These are phyloP conservation scores for Cepphus grylle DNA, from an alignment of 2,113 vertebrate genomes.

Conservation along the genomic window DNA sequence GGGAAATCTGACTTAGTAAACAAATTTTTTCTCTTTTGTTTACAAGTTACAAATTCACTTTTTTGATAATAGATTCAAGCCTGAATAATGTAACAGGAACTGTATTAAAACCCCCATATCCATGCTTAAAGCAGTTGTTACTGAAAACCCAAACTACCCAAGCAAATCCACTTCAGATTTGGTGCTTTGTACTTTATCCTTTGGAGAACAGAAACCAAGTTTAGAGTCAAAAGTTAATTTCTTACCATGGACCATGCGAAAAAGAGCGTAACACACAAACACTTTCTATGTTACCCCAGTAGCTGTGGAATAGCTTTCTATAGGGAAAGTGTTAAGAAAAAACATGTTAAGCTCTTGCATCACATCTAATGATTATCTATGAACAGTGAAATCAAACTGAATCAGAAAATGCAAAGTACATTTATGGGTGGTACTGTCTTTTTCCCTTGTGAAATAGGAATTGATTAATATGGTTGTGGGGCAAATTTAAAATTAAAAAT, in stretches of 20 bases:
- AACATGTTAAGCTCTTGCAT: background rate
- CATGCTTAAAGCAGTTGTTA: background rate
- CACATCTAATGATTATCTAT: background rate
- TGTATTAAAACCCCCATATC: background rate
- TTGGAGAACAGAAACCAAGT: slow-evolving; percentile 1
- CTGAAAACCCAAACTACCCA: background rate
- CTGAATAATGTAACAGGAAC: background rate
- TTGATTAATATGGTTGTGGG: background rate
- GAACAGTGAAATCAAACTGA: background rate
- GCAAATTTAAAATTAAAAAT: background rate
- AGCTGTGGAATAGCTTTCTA: background rate
- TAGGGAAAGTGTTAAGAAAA: background rate
- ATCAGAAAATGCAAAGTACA: background rate
- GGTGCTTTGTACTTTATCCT: background rate
- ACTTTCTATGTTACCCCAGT: background rate
- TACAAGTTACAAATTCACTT: slow-evolving; percentile 7
- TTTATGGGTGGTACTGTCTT: background rate
- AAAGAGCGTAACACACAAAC: background rate
- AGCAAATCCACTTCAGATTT: background rate
- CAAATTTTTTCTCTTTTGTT: background rate
- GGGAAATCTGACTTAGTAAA: slow-evolving; percentile 3
- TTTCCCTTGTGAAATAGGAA: background rate
- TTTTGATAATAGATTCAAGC: background rate
- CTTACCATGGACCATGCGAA: background rate
- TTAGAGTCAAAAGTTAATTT: background rate